Evolutionary conservation across 2,797 vertebrate genomes (phyloP).

Genomic region (Nyctalus aviator): DNA sequence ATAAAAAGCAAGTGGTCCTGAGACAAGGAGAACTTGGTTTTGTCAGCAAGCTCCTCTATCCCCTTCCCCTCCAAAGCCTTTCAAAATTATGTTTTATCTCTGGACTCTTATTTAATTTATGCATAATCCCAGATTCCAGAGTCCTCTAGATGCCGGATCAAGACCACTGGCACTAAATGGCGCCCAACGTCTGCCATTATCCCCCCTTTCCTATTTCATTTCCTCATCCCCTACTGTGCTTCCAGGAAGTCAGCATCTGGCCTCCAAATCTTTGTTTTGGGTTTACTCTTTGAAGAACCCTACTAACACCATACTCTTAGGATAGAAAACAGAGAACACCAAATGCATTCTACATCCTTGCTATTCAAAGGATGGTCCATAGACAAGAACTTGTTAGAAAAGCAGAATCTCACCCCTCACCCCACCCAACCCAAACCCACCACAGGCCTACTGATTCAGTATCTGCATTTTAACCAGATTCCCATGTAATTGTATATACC

Average conservation of each 20-base stretch:
- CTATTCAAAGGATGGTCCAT: not conserved
- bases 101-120: no score
- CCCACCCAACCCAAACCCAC: not conserved
- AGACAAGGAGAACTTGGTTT: no score
- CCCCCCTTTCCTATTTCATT: not conserved
- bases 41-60: no score
- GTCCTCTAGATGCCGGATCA: no score
- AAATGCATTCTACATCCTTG: not conserved
- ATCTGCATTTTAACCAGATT: not conserved
- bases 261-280: not conserved
- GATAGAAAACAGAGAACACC: not conserved
- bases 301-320: not conserved
- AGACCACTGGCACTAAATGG: no score
- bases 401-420: not conserved
- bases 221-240: not conserved
- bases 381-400: not conserved
- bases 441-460: not conserved
- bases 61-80: no score
- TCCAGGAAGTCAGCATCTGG: slow-evolving; percentile 9
- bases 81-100: no score
- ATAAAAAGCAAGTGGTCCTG: no score
- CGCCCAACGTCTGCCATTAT: no score
- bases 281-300: not conserved
- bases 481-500: not conserved
- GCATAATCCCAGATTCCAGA: no score